Percentiles rank a stretch among this genome's conserved stretches.
These are phyloP conservation scores for Cotesia vestalis DNA, from an alignment of 1,140 invertebrate genomes.

Conservation along the genomic window DNA sequence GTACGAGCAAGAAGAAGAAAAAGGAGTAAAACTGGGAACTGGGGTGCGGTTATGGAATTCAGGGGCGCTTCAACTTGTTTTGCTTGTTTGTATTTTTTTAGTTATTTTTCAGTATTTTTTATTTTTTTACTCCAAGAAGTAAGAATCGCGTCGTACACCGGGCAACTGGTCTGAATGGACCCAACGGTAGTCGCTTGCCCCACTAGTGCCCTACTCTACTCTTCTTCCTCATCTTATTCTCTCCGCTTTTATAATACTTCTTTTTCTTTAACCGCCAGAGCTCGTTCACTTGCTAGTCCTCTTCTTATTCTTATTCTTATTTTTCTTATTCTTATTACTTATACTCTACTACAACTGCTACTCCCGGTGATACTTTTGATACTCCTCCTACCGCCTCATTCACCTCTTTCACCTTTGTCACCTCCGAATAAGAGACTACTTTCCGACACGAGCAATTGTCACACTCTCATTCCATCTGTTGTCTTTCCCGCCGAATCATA, in stretches of 20 bases:
- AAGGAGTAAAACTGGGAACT: conserved; percentile 24
- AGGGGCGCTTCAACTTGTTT: conserved; percentile 41
- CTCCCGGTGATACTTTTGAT: no score
- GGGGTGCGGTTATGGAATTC: conserved; percentile 39
- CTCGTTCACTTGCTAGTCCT: conserved; percentile 31
- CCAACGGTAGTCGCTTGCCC: conserved; percentile 44
- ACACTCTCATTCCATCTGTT: no score
- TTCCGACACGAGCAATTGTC: no score
- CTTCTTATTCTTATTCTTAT: not conserved
- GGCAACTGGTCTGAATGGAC: conserved; percentile 43
- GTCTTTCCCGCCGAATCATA: no score
- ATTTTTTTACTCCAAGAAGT: conserved; percentile 38
- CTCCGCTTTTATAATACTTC: conserved; percentile 19
- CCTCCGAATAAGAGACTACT: no score
- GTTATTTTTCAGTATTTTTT: conserved; percentile 18
- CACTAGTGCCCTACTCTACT: conserved; percentile 45
- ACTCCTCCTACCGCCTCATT: no score
- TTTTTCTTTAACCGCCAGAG: conserved; percentile 21
- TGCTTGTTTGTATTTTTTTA: no score
- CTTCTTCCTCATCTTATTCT: conserved; percentile 39
- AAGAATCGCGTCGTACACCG: conserved; percentile 38
- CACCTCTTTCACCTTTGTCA: no score
- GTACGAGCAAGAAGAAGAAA: conserved; percentile 13
- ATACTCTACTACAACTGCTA: no score
- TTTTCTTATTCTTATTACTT: not conserved